Conservation (phyloP, 2,888 invertebrate genomes). For the Orthosia gothica region DNA sequence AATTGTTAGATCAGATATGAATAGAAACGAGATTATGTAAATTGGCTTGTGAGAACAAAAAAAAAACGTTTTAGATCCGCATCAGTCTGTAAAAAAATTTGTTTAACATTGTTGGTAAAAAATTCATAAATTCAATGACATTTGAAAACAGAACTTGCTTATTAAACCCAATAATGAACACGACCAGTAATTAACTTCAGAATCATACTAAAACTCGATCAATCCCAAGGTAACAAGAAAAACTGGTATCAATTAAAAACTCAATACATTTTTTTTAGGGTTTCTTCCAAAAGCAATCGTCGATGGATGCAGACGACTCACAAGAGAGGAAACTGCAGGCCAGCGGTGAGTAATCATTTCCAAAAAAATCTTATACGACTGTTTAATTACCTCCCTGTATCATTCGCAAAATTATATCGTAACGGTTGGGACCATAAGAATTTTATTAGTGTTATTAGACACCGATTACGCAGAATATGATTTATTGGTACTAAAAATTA, state of each 20-base stretch:
- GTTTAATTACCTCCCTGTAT: conserved; percentile 46
- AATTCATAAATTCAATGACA: conserved; percentile 12
- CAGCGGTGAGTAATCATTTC: conserved; percentile 82
- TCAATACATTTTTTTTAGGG: conserved; percentile 76
- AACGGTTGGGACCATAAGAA: conserved; percentile 49
- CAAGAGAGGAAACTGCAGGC: conserved; percentile 89
- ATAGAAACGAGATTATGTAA: conserved; percentile 64
- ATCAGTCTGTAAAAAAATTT: neutral
- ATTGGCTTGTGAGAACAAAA: conserved; percentile 45
- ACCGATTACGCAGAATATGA: conserved; percentile 52
- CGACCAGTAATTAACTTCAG: conserved; percentile 27
- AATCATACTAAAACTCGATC: conserved; percentile 33
- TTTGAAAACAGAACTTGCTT: conserved; percentile 19
- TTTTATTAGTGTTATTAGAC: conserved; percentile 62
- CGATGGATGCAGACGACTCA: conserved; percentile 87
- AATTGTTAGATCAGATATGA: conserved; percentile 57
- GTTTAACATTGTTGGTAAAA: conserved; percentile 4
- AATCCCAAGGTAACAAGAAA: conserved; percentile 46
- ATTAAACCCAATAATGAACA: conserved; percentile 2
- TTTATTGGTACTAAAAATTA: conserved; percentile 59
- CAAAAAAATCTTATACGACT: conserved; percentile 28
- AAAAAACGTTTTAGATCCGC: conserved; percentile 12
- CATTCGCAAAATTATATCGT: conserved; percentile 46
- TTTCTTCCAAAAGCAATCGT: conserved; percentile 88
- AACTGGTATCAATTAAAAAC: conserved; percentile 51